Evolutionary conservation across 2,797 vertebrate species (phyloP), one percentile per base, ranked within the genome.

Genomic region (Bryconaethiops microstoma): DNA sequence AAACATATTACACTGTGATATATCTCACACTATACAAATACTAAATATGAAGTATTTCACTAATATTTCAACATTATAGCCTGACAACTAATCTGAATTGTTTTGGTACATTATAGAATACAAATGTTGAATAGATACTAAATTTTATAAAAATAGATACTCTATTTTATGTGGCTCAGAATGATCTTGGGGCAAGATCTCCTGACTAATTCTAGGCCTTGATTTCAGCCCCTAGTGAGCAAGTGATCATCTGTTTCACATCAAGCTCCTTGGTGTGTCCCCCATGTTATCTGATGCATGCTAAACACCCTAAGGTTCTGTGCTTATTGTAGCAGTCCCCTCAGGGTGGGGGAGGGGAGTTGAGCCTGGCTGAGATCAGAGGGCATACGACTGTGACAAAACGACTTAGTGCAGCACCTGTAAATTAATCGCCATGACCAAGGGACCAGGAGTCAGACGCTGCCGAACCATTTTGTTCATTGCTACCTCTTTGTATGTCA

Each of bases 331-430:
- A 82, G 77, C 79, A 5, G 55, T 63, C 80, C 82, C 55, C 52
- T 17, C 19, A 77, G 64, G 23, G 42, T 50, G 13, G 50, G 85
- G 88, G 87, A 86, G 84, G 80, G n/a, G 2, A 12, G 7, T 48
- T 48, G 8, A 62, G 84, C 82, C 83, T 94, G 91, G 93, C 93
- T 92, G 93, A 92, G 92, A 86, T 90, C 92, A 92, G 78, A 91
- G 91, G 91, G 93, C 88, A 88, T 74, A 74, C 85, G 84, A 88
- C 85, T 80, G 87, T 91, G 91, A 88, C 87, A 83, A 88, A 90
- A 86, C 67, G 82, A 85, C 67, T 85, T 81, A 62, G 48, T 79
- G 74, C 72, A 87, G 82, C 78, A 82, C 83, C 78, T 83, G 77
- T 84, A 82, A 72, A 64, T 57, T 68, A 82, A 80, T 82, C 77